These are phyloP conservation scores for Pangasius djambal DNA, from an alignment of 2,797 vertebrate genomes.

Conservation along the genomic window DNA sequence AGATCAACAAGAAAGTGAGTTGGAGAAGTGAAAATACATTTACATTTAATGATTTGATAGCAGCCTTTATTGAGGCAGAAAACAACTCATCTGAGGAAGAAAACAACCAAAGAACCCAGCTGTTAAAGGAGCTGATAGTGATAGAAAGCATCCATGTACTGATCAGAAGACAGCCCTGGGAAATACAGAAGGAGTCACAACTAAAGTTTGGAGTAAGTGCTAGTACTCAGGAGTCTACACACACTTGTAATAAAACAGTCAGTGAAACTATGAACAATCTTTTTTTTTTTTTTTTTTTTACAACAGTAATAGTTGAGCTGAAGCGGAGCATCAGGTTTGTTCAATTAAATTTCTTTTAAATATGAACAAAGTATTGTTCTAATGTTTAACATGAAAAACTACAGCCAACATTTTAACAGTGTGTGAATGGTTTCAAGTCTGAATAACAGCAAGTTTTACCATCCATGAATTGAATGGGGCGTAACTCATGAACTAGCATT, in stretches of 20 bases:
- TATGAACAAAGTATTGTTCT: not conserved
- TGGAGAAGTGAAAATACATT: not conserved
- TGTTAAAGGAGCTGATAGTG: not conserved
- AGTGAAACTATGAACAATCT: not conserved
- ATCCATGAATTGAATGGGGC: not conserved
- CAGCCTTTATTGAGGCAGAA: not conserved
- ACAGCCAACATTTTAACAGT: not conserved
- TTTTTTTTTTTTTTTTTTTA: not conserved
- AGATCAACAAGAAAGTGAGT: not conserved
- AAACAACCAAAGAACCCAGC: not conserved
- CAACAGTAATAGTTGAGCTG: not conserved
- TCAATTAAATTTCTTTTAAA: not conserved
- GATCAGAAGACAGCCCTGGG: not conserved
- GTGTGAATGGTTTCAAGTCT: not conserved
- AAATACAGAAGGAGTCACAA: not conserved
- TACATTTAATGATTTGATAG: not conserved
- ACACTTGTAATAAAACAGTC: not conserved
- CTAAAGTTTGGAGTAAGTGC: not conserved
- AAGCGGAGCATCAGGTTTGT: not conserved
- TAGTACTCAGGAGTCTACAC: not conserved
- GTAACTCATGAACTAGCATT: not conserved
- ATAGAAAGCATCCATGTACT: not conserved
- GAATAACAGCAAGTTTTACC: not conserved
- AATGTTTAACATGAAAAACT: too few relatives aligned
- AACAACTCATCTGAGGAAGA: not conserved